phyloP scores from a whole-genome alignment of 2,888 invertebrate genomes.

The Xanthia icteritia region DNA sequence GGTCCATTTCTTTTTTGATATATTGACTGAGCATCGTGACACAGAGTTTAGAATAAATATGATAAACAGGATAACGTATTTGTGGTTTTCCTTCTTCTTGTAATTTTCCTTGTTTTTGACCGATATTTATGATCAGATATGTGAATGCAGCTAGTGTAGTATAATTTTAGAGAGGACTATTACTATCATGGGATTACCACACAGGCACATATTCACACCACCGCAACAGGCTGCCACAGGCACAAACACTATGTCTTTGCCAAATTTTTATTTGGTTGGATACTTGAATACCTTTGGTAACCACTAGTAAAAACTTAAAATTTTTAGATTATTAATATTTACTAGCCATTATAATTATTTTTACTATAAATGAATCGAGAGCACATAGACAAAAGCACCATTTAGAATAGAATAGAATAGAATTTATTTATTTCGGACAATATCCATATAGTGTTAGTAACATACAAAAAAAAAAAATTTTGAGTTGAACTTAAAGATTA shows the following conservation, averaged over 20 bases:
- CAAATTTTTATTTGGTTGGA: neutral
- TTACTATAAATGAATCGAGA: neutral
- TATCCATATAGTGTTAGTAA: too few species aligned
- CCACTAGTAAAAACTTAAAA: neutral
- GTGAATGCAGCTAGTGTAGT: neutral
- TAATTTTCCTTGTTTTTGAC: neutral
- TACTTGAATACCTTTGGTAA: neutral
- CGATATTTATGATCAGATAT: neutral
- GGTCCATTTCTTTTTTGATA: neutral
- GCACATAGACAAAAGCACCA: neutral
- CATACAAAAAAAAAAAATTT: too few species aligned
- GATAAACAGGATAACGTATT: conserved; percentile 13
- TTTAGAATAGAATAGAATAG: too few species aligned
- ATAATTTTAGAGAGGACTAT: neutral
- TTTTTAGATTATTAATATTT: too few species aligned
- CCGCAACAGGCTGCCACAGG: neutral
- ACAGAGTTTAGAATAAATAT: conserved; percentile 9
- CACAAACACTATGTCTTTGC: neutral
- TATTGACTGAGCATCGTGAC: neutral
- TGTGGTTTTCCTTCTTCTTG: conserved; percentile 6
- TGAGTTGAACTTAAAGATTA: conserved; percentile 10
- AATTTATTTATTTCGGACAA: too few species aligned
- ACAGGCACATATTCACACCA: neutral
- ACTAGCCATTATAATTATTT: neutral
- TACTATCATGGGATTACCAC: neutral